These are phyloP conservation scores for Cynodonichthys magdalenae DNA, from an alignment of 2,797 vertebrate species.

Conservation along the genomic window DNA sequence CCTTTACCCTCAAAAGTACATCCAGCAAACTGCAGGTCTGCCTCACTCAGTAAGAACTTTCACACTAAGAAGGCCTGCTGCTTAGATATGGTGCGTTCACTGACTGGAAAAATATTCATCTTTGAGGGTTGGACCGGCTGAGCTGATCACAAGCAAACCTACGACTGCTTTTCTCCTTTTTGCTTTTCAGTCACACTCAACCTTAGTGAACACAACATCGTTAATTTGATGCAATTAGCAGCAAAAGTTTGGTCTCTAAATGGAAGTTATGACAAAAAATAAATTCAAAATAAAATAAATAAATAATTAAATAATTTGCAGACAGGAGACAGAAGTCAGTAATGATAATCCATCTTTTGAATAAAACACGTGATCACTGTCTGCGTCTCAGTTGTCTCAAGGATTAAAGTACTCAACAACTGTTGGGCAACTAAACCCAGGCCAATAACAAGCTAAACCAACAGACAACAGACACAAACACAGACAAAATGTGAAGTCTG, in stretches of 20 bases:
- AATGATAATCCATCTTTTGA: not conserved
- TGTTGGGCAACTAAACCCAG: slow-evolving; percentile 24
- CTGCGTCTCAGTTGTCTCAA: slow-evolving; percentile 4
- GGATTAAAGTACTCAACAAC: slow-evolving; percentile 19
- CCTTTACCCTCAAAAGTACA: no score
- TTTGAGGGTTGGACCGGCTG: no score
- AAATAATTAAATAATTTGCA: not conserved
- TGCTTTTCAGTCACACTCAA: no score
- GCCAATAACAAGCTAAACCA: slow-evolving; percentile 6
- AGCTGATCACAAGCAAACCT: no score
- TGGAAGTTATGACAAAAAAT: not conserved
- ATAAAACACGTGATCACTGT: slow-evolving; percentile 2
- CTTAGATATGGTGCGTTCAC: no score
- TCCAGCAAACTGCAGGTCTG: no score
- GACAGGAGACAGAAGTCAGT: slow-evolving; percentile 1
- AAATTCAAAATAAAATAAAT: no score
- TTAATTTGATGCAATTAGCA: slow-evolving; percentile 6
- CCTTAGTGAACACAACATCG: not conserved
- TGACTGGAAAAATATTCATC: no score
- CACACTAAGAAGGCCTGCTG: no score
- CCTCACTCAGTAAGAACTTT: no score
- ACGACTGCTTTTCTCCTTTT: not conserved
- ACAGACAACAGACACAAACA: slow-evolving; percentile 8
- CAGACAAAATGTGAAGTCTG: not conserved
- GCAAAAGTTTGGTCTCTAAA: not conserved